These are phyloP conservation scores for Sepioteuthis lessoniana DNA, from an alignment of 2,888 invertebrate genomes.

Conservation along the genomic window DNA sequence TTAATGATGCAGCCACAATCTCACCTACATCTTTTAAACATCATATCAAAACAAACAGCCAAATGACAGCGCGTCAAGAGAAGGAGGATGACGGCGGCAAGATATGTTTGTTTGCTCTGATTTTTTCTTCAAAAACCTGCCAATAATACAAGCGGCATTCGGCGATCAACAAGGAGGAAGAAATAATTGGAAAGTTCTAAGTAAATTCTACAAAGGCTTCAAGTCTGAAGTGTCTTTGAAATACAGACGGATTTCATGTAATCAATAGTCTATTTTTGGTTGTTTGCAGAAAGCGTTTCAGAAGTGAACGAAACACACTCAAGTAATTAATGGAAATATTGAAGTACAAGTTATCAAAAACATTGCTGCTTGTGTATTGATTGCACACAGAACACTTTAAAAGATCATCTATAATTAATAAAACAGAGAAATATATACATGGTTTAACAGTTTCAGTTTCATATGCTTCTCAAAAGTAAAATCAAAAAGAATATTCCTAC, in stretches of 20 bases:
- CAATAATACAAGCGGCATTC: background rate
- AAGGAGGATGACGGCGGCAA: no score
- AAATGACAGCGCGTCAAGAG: no score
- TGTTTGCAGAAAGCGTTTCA: background rate
- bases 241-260: background rate
- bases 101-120: background rate
- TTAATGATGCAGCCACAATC: no score
- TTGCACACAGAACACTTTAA: background rate
- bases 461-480: no score
- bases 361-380: background rate
- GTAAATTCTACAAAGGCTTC: background rate
- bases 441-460: no score
- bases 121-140: background rate
- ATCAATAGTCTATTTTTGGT: background rate
- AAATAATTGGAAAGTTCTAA: background rate
- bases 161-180: background rate
- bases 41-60: background rate
- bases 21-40: no score
- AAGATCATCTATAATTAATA: no score
- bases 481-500: no score
- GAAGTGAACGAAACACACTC: background rate
- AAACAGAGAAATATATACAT: no score
- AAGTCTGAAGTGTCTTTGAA: background rate
- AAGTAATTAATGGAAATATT: background rate
- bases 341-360: background rate